Evolutionary conservation across 2,797 vertebrate species (phyloP).

Genomic region (Sebastes iracundus): DNA sequence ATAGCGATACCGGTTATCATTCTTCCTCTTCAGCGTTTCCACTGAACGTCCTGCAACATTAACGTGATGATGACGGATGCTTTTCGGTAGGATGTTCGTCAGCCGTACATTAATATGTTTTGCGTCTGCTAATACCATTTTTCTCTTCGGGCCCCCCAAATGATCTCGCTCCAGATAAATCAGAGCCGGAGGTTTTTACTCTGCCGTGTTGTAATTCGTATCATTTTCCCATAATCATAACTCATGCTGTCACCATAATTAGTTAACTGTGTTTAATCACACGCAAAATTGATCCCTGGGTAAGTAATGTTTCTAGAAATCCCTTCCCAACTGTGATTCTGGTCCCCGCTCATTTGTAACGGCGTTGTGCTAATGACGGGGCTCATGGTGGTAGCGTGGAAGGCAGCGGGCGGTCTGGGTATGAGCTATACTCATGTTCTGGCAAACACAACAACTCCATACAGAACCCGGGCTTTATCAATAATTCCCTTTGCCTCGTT

Average conservation of each 20-base stretch:
- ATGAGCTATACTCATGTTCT: slow-evolving; percentile 5
- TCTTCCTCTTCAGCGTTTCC: not conserved
- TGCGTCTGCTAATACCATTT: slow-evolving; percentile 59
- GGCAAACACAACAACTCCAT: slow-evolving; percentile 29
- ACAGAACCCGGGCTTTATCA: slow-evolving; percentile 30
- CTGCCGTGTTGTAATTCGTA: slow-evolving; percentile 61
- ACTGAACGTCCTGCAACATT: slow-evolving; percentile 58
- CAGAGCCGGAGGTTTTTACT: slow-evolving; percentile 37
- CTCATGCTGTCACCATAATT: slow-evolving; percentile 72
- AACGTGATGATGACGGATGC: slow-evolving; percentile 56
- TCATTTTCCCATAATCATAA: slow-evolving; percentile 71
- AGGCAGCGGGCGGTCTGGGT: slow-evolving; percentile 7
- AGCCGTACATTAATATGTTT: slow-evolving; percentile 69
- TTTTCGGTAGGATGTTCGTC: slow-evolving; percentile 60
- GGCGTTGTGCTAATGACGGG: slow-evolving; percentile 32
- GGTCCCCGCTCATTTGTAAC: slow-evolving; percentile 49
- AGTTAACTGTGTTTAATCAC: slow-evolving; percentile 80
- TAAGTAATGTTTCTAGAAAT: slow-evolving; percentile 66
- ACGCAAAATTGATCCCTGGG: slow-evolving; percentile 75
- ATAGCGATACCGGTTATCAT: not conserved
- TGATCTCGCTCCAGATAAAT: slow-evolving; percentile 68
- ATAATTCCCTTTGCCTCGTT: slow-evolving; percentile 44
- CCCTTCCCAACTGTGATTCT: slow-evolving; percentile 38
- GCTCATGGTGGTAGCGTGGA: slow-evolving; percentile 1
- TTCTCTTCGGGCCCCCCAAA: slow-evolving; percentile 40